phyloP scores from a whole-genome alignment of 1,140 invertebrate genomes.

The Andricus grossulariae region DNA sequence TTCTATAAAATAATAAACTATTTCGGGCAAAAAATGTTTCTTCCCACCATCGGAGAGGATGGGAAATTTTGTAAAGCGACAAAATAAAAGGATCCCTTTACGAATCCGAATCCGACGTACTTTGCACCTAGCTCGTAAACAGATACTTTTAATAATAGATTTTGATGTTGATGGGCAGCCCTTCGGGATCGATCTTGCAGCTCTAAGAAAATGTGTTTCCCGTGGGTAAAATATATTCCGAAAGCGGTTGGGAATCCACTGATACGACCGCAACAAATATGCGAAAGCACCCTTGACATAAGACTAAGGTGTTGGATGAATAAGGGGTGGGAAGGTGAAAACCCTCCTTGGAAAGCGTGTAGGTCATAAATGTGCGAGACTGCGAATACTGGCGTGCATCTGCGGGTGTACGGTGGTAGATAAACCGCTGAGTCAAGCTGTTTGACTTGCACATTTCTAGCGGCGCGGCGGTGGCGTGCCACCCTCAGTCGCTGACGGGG shows the following conservation, averaged over 20 bases:
- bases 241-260: neutral
- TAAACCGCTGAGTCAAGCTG: conserved; percentile 70
- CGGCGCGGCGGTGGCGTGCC: conserved; percentile 52
- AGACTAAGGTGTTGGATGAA: conserved; percentile 11
- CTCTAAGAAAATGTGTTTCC: neutral
- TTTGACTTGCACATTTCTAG: conserved; percentile 74
- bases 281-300: neutral
- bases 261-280: conserved; percentile 17
- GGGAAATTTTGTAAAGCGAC: too few relatives aligned
- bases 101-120: neutral
- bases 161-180: neutral
- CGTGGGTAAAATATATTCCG: neutral
- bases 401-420: conserved; percentile 50
- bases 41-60: too few relatives aligned
- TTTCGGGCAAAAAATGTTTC: too few relatives aligned
- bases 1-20: too few relatives aligned
- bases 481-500: conserved; percentile 36
- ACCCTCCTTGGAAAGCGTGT: neutral
- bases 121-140: neutral
- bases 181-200: neutral
- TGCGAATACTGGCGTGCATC: conserved; percentile 47
- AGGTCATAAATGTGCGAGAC: conserved; percentile 47
- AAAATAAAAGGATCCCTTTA: too few relatives aligned
- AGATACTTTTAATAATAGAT: neutral
- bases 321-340: neutral